Conservation (phyloP, 2,113 vertebrate genomes). For the Naja naja region DNA sequence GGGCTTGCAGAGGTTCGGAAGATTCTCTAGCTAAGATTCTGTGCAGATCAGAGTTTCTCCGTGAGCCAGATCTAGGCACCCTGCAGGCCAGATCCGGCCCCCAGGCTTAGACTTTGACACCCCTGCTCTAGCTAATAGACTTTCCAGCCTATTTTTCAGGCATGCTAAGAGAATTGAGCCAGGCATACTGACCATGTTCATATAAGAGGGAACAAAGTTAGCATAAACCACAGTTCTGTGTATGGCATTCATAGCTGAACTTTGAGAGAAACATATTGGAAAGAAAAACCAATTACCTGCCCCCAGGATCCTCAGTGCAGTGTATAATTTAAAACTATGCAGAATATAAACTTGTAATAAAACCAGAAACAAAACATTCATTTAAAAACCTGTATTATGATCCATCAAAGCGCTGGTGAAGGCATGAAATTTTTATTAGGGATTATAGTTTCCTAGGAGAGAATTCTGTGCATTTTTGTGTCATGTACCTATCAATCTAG, state of each 20-base stretch:
- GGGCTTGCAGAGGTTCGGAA: too few relatives aligned
- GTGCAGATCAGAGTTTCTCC: too few relatives aligned
- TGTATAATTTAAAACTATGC: background rate
- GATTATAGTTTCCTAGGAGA: background rate
- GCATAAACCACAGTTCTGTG: background rate
- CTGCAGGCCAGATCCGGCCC: too few relatives aligned
- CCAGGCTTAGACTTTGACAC: too few relatives aligned
- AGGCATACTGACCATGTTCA: background rate
- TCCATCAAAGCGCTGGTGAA: background rate
- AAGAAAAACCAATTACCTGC: background rate
- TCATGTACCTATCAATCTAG: background rate
- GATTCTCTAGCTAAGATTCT: too few relatives aligned
- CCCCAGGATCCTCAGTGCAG: background rate
- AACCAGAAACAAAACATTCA: background rate
- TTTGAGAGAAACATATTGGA: background rate
- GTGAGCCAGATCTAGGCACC: too few relatives aligned
- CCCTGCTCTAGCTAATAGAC: too few relatives aligned
- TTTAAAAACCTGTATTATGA: background rate
- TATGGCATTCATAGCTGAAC: background rate
- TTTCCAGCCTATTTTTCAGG: too few relatives aligned
- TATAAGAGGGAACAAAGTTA: background rate
- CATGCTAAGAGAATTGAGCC: too few relatives aligned
- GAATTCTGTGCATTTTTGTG: background rate
- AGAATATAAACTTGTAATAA: background rate
- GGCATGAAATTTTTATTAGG: background rate